Evolutionary conservation across 1,140 invertebrate species (phyloP), one percentile per base, ranked within the genome.

Genomic region (Apocrypta bakeri): DNA sequence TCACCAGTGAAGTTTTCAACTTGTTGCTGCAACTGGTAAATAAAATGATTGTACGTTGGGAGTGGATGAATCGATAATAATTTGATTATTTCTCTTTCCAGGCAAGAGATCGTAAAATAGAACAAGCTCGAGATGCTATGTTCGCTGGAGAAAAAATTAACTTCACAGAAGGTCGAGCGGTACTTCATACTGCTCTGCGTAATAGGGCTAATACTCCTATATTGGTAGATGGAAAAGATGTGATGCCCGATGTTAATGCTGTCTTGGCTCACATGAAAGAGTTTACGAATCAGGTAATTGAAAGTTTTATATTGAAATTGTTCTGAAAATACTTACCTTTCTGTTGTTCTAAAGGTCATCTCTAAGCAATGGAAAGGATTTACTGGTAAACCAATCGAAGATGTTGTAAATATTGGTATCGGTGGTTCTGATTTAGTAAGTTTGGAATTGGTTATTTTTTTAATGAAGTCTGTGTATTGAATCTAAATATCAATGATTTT

Each of bases 381-480:
- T 90, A 98, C 98, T 6, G 98, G 98, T 12, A 98, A 99, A 92
- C 90, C 95, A 80, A 99, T 99, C 71, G 98, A 97, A 81, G 98
- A 99, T 94, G 97, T 99, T 72, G 97, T 99, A 33, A 99, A 99
- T 91, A 99, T 99, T 93, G 99, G 99, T 75, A 99, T 99, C 89
- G 99, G 99, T 76, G 99, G 99, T 33, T 99, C 99, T 8, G 99
- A 99, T 94, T 93, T 99, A 88, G 96, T 96, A 92, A 91, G 88
- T 72, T 72, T 42, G 0, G 0, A 56, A 68, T 27, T 64, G 21
- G 25, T 33, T 48, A 1, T 64, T 0, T 66, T 37, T 0, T 56
- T 56, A 42, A 66, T n/a, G 17, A 0, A 24, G 82, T 25, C 71
- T 64, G 37, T 42, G 63, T 63, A 42, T 37, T n/a, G 48, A 82